These are phyloP conservation scores for Scaptomyza montana DNA, from an alignment of 1,140 invertebrate species.

Conservation along the genomic window DNA sequence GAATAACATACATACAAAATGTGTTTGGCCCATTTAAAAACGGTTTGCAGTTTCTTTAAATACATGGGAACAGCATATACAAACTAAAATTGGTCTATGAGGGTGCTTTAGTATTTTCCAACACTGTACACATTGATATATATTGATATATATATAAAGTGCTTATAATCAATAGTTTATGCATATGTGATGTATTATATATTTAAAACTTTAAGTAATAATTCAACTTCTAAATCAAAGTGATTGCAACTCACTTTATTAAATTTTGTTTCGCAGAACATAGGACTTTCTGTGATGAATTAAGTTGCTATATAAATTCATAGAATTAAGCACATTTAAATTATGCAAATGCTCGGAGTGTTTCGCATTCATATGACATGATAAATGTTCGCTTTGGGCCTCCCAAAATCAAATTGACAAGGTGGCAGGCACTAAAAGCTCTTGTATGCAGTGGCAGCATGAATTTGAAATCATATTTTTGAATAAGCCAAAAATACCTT, in stretches of 20 bases:
- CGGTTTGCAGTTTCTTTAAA: no score
- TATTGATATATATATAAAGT: no score
- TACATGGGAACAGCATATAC: no score
- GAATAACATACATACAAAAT: no score
- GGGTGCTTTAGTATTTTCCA: no score
- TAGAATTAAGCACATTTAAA: conserved; percentile 38
- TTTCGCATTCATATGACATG: conserved; percentile 31
- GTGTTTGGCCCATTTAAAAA: not conserved
- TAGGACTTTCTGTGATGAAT: conserved; percentile 8
- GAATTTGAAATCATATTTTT: conserved; percentile 78
- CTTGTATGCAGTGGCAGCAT: conserved; percentile 59
- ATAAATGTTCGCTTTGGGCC: conserved; percentile 25
- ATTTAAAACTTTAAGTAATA: no score
- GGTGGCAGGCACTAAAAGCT: conserved; percentile 17
- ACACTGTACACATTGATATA: no score
- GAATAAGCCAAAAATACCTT: conserved; percentile 60
- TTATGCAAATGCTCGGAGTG: conserved; percentile 56
- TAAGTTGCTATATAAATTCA: conserved; percentile 52
- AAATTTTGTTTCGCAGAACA: not conserved
- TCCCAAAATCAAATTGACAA: conserved; percentile 22
- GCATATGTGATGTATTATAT: no score
- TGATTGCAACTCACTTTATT: not conserved
- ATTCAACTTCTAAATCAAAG: not conserved
- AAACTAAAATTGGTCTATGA: no score
- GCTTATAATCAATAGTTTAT: no score